These are phyloP conservation scores for Australoheros scitulus DNA, from an alignment of 2,113 vertebrate genomes.

Conservation along the genomic window DNA sequence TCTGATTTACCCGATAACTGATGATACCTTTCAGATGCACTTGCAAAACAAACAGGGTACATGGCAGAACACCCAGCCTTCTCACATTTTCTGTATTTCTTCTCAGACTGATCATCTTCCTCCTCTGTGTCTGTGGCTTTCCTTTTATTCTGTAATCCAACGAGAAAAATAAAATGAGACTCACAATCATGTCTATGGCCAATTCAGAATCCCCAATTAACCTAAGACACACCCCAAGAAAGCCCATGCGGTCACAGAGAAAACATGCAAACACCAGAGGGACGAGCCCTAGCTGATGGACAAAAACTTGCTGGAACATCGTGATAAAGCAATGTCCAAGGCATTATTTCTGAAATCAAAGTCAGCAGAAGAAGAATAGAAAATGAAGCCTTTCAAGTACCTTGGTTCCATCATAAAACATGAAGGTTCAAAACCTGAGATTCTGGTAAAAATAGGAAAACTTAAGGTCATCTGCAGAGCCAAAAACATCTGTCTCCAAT, in stretches of 20 bases:
- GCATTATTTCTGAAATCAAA: not conserved
- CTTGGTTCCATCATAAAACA: not conserved
- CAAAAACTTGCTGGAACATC: no score
- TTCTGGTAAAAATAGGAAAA: fast-evolving
- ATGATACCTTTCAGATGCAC: conserved; percentile 91
- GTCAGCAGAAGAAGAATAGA: not conserved
- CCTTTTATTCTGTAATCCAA: conserved; percentile 85
- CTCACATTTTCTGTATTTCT: conserved; percentile 98
- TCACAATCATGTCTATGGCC: not conserved
- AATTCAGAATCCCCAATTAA: not conserved
- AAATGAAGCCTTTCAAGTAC: not conserved
- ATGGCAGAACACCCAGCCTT: conserved; percentile 94
- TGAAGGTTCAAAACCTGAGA: not conserved
- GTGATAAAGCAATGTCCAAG: no score
- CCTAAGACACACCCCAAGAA: not conserved
- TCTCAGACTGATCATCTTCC: conserved; percentile 91
- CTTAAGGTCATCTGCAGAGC: not conserved
- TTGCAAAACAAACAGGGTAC: conserved; percentile 96
- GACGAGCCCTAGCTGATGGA: not conserved
- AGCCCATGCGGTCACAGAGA: not conserved
- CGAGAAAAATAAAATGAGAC: not conserved
- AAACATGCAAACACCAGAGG: not conserved
- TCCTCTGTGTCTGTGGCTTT: conserved; percentile 89
- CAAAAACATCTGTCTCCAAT: not conserved
- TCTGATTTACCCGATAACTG: not conserved